These are phyloP conservation scores for Protodeltote pygarga DNA, from an alignment of 2,888 invertebrate genomes.

Conservation along the genomic window DNA sequence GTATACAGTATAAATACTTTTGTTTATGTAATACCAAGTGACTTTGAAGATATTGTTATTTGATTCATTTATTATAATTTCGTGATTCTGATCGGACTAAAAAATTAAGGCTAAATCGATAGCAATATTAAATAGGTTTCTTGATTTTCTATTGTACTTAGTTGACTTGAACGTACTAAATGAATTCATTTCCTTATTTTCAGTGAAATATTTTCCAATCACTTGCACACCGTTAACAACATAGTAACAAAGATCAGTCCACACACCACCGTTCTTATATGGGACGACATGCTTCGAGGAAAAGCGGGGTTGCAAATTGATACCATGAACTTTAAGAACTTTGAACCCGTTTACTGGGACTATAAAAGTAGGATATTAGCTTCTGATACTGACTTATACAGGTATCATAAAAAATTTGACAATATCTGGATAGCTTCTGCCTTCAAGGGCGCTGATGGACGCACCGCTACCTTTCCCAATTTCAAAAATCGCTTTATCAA, in stretches of 20 bases:
- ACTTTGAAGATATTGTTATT: too few relatives aligned
- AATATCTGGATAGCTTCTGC: slow-evolving; percentile 94
- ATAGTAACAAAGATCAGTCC: slow-evolving; percentile 81
- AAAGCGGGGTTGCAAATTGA: slow-evolving; percentile 80
- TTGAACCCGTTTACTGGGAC: slow-evolving; percentile 91
- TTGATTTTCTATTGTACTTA: too few relatives aligned
- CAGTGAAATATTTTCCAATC: slow-evolving; percentile 88
- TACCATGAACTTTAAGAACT: slow-evolving; percentile 73
- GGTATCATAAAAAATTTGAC: slow-evolving; percentile 82
- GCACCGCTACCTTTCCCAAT: slow-evolving; percentile 82
- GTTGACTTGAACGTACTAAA: background rate
- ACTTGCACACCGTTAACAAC: slow-evolving; percentile 85
- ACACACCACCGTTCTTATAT: slow-evolving; percentile 88
- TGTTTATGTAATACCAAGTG: too few relatives aligned
- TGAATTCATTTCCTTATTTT: slow-evolving; percentile 45
- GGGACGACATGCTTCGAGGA: slow-evolving; percentile 93
- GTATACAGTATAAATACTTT: too few relatives aligned
- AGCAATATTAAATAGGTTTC: too few relatives aligned
- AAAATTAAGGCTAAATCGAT: too few relatives aligned
- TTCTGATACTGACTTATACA: slow-evolving; percentile 61
- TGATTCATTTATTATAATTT: background rate
- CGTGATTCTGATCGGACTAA: too few relatives aligned
- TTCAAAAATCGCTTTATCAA: slow-evolving; percentile 90
- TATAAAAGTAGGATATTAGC: too few relatives aligned
- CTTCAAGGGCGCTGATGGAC: slow-evolving; percentile 92